These are phyloP conservation scores for Pseudococcus longispinus DNA, from an alignment of 2,888 invertebrate genomes.

Conservation along the genomic window DNA sequence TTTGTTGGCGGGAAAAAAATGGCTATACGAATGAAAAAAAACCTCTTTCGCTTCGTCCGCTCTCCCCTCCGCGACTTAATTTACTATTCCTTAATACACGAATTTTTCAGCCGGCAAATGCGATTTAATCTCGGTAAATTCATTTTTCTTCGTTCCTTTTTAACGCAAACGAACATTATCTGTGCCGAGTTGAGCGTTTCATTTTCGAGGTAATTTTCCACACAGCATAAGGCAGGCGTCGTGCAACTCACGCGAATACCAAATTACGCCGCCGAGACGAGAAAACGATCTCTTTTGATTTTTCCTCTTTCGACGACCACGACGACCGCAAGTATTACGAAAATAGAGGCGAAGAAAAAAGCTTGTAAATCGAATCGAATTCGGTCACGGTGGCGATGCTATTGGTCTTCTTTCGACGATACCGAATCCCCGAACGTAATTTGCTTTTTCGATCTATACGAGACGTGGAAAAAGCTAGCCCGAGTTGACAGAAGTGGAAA, in stretches of 20 bases:
- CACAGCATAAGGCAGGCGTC: background rate
- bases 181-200: background rate
- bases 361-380: background rate
- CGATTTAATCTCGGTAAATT: constrained; percentile 40
- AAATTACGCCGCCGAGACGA: background rate
- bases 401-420: background rate
- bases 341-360: background rate
- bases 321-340: too few relatives aligned
- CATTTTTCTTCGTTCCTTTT: constrained; percentile 45
- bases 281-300: too few relatives aligned
- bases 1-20: background rate
- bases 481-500: constrained; percentile 40
- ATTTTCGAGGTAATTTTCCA: constrained; percentile 18
- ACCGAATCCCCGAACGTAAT: background rate
- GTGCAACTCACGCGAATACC: background rate
- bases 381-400: background rate
- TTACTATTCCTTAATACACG: constrained; percentile 34
- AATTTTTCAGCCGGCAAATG: constrained; percentile 25
- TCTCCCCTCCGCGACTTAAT: background rate
- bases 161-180: constrained; percentile 42
- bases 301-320: too few relatives aligned
- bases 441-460: background rate
- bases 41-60: background rate
- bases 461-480: background rate
- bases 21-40: background rate